Evolutionary conservation across 1,140 invertebrate species (phyloP), one percentile per base, ranked within the genome.

Genomic region (Nomia melanderi): DNA sequence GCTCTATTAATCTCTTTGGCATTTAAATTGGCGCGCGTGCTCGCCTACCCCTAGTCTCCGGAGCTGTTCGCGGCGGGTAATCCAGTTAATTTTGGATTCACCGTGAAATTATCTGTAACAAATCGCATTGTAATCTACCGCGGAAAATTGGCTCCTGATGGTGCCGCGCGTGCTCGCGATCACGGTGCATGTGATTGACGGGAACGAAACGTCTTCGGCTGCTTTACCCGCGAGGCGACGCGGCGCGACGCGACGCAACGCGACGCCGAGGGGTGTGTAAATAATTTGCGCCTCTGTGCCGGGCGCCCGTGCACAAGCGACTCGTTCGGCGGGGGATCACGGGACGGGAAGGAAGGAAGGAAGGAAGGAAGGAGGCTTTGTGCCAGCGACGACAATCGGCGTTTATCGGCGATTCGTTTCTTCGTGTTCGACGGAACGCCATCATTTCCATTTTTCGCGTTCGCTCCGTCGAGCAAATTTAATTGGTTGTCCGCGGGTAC

Each of bases 381-480:
- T 72, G 65, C 59, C 70, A 31, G 17, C 47, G 59, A 70, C 79
- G 65, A 65, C 57, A 75, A 82, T 74, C 64, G 65, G 63, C 70
- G 73, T 65, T 81, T 79, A 75, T 78, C 33, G 56, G 36, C 69
- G 65, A 81, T 73, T 77, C 54, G 69, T 65, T 60, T 53, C 75
- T 77, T 65, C 64, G 39, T 47, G 64, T 62, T 74, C 64, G 69
- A 81, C 56, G 41, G 41, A 78, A 81, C 57, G 64, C 70, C 63
- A 53, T 66, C 63, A 66, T 70, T 80, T 70, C 74, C 66, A 73
- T 77, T 77, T 63, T 65, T 73, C 47, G 76, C 76, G 69, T 63
- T n/a, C 79, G 79, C 79, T 77, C 73, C 79, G 79, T 27, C 75
- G 80, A 70, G 39, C 77, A 82, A 79, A 79, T 79, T 79, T 75